Evolutionary conservation across 2,797 vertebrate species (phyloP).

Genomic region (Scolopax rusticola): DNA sequence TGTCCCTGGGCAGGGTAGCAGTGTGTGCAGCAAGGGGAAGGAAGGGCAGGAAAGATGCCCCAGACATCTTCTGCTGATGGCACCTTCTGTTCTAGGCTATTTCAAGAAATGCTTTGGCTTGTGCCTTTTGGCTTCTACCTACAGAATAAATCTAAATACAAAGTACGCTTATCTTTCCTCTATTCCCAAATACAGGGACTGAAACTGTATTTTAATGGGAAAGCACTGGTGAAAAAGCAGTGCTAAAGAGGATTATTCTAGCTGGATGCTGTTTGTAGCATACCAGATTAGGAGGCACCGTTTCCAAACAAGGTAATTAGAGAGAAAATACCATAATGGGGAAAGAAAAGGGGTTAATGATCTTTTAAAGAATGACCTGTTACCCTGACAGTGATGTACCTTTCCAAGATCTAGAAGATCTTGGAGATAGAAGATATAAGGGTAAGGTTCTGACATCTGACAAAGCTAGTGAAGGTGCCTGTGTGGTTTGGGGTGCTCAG

Average conservation of each 20-base stretch:
- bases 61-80: not conserved
- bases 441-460: not conserved
- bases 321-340: not conserved
- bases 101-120: not conserved
- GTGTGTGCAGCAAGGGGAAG: fast-evolving
- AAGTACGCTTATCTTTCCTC: not conserved
- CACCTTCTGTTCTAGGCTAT: not conserved
- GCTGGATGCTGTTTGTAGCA: fast-evolving
- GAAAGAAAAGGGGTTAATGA: not conserved
- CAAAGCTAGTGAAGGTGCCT: fast-evolving
- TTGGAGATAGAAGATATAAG: fast-evolving
- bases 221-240: not conserved
- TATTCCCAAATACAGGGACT: not conserved
- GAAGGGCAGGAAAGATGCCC: not conserved
- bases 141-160: not conserved
- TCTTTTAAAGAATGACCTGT: not conserved
- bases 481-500: fast-evolving
- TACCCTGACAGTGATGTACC: not conserved
- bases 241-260: not conserved
- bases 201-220: not conserved
- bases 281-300: not conserved
- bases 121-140: not conserved
- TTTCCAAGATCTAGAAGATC: not conserved
- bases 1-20: not conserved
- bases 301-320: not conserved